A percentile compares a stretch with the other conserved stretches of the same genome.
Evolutionary conservation across 2,113 vertebrate genomes (phyloP).

Genomic region (Oreochromis aureus): DNA sequence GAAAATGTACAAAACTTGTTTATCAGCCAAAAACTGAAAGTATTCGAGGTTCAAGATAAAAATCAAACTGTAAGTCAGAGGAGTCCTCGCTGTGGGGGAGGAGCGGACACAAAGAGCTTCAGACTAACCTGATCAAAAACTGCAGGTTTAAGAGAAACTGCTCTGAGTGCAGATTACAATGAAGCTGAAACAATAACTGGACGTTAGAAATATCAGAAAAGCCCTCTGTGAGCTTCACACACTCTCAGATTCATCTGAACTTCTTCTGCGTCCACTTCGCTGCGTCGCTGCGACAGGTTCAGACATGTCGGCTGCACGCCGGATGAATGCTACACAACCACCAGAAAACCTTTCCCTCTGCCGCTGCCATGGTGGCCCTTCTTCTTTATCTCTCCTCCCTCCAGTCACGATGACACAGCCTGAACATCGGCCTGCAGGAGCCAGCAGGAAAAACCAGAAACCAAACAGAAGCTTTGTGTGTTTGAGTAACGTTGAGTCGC

Average conservation of each 20-base stretch:
- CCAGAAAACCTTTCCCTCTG: neutral
- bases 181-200: neutral
- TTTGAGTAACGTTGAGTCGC: neutral
- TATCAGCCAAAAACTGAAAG: neutral
- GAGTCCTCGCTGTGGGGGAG: neutral
- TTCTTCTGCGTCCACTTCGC: neutral
- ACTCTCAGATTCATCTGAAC: neutral
- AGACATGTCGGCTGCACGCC: neutral
- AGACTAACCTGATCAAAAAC: neutral
- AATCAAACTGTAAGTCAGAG: neutral
- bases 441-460: neutral
- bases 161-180: neutral
- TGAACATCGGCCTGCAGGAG: neutral
- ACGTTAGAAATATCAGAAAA: neutral
- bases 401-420: neutral
- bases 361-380: neutral
- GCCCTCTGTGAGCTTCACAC: rapidly evolving
- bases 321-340: neutral
- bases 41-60: neutral
- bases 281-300: neutral
- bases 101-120: neutral
- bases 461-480: neutral
- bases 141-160: neutral
- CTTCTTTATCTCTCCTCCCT: neutral
- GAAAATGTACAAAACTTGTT: neutral